phyloP scores from a whole-genome alignment of 2,888 invertebrate species.

The Synanthedon formicaeformis region DNA sequence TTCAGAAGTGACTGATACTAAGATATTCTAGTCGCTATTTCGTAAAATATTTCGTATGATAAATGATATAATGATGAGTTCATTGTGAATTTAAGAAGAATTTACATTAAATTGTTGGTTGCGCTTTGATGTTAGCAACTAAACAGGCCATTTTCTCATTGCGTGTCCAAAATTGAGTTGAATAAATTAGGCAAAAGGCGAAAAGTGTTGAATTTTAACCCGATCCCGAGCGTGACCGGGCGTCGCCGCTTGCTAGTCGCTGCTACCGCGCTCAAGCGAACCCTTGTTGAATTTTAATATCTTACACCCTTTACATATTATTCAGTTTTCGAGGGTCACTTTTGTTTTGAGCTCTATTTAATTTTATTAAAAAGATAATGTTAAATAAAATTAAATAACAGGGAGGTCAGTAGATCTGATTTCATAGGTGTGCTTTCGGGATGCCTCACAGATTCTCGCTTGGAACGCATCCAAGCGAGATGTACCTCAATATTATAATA shows the following conservation, averaged over 20 bases:
- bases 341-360: not conserved
- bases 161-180: constrained; percentile 57
- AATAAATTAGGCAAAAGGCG: constrained; percentile 54
- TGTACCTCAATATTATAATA: too few relatives aligned
- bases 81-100: not conserved
- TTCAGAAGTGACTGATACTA: too few relatives aligned
- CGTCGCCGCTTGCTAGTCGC: too few relatives aligned
- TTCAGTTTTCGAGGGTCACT: constrained; percentile 2
- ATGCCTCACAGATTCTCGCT: too few relatives aligned
- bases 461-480: too few relatives aligned
- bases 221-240: constrained; percentile 31
- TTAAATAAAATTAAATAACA: too few relatives aligned
- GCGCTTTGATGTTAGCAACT: constrained; percentile 12
- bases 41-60: too few relatives aligned
- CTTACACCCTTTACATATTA: constrained; percentile 4
- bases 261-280: constrained; percentile 1
- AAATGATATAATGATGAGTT: not conserved
- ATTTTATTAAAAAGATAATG: too few relatives aligned
- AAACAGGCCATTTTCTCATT: constrained; percentile 41
- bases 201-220: constrained; percentile 60
- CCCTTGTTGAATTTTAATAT: constrained; percentile 10
- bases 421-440: too few relatives aligned
- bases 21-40: too few relatives aligned
- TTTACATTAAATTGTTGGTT: not conserved
- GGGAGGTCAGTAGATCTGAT: too few relatives aligned